Conservation (phyloP, 2,797 vertebrate species). For the Micropoecilia bifurca region DNA sequence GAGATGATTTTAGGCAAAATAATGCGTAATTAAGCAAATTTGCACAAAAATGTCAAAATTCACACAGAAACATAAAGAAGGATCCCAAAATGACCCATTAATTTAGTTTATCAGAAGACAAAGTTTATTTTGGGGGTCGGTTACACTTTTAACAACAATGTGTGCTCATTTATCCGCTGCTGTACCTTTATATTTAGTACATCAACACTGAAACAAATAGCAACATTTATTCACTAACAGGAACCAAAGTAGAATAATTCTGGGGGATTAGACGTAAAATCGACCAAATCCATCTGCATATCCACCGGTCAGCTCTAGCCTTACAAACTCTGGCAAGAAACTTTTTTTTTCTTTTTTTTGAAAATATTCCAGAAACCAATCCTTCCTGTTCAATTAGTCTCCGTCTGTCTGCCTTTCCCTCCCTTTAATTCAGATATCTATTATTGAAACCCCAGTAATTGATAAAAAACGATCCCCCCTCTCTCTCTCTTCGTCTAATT, state of each 20-base stretch:
- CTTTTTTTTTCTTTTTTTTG: not conserved
- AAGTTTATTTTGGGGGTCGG: too few relatives aligned
- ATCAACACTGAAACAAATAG: not conserved
- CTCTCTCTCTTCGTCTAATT: constrained; percentile 50
- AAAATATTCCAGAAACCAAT: constrained; percentile 6
- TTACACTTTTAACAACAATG: not conserved
- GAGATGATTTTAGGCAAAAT: too few relatives aligned
- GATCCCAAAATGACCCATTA: too few relatives aligned
- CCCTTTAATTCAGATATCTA: constrained; percentile 66
- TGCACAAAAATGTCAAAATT: too few relatives aligned
- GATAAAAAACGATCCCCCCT: constrained; percentile 57
- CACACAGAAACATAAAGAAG: too few relatives aligned
- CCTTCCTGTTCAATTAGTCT: constrained; percentile 26
- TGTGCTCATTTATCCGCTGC: not conserved
- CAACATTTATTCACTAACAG: not conserved
- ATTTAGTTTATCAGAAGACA: too few relatives aligned
- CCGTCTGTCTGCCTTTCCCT: not conserved
- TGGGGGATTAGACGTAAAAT: not conserved
- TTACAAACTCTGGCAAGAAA: not conserved
- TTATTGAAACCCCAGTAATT: constrained; percentile 69
- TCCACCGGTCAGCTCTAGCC: not conserved
- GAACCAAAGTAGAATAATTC: not conserved
- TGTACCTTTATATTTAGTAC: not conserved
- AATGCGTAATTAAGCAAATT: too few relatives aligned
- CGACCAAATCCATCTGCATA: not conserved